A percentile compares a stretch with the other conserved stretches of the same genome.
phyloP scores from a whole-genome alignment of 2,113 vertebrate genomes.

The Epinephelus moara region DNA sequence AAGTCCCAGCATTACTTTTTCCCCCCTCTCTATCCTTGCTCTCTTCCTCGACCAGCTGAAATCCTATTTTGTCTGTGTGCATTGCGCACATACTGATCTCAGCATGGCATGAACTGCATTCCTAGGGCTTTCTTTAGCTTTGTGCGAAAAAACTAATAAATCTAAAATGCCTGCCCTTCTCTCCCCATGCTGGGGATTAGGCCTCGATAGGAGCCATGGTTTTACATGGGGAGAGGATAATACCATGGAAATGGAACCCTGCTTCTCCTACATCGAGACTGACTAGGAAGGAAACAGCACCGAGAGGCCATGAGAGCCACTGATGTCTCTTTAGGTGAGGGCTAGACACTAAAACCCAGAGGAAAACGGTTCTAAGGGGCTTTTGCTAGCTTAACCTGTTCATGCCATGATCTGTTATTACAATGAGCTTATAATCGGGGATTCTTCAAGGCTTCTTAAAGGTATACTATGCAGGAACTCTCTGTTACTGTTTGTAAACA shows the following conservation, averaged over 20 bases:
- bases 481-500: no score
- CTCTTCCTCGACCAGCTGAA: slow-evolving; percentile 59
- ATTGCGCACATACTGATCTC: slow-evolving; percentile 73
- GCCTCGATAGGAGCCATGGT: slow-evolving; percentile 65
- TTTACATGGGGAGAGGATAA: slow-evolving; percentile 76
- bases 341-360: slow-evolving; percentile 34
- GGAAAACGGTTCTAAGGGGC: slow-evolving; percentile 34
- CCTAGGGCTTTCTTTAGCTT: slow-evolving; percentile 70
- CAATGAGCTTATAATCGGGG: slow-evolving; percentile 29
- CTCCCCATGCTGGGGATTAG: slow-evolving; percentile 74
- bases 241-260: slow-evolving; percentile 71
- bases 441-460: slow-evolving; percentile 9
- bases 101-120: slow-evolving; percentile 75
- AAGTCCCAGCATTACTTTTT: slow-evolving; percentile 46
- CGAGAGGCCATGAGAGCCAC: slow-evolving; percentile 54
- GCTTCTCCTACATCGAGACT: slow-evolving; percentile 58
- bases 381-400: slow-evolving; percentile 47
- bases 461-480: no score
- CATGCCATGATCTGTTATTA: slow-evolving; percentile 45
- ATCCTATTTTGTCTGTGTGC: slow-evolving; percentile 73
- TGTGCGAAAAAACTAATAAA: slow-evolving; percentile 73
- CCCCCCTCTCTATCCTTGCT: slow-evolving; percentile 13
- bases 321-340: slow-evolving; percentile 65
- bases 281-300: slow-evolving; percentile 51
- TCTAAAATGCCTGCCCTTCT: slow-evolving; percentile 68